Base-by-base conservation (phyloP, 2,888 invertebrate species). In the Acanthoscelides obtectus region DNA sequence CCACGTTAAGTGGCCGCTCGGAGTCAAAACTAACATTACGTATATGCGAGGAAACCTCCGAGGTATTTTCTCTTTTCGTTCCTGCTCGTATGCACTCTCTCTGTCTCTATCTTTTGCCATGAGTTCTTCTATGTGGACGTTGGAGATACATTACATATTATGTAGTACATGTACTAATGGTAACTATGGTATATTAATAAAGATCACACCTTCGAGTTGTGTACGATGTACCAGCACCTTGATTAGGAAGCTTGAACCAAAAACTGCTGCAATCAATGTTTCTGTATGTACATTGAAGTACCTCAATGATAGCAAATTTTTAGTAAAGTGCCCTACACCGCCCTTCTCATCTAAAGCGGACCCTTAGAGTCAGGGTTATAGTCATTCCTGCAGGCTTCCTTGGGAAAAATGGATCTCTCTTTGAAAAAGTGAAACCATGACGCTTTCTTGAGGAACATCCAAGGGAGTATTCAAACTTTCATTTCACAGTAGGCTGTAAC, bases 1-100 rank as follows among this genome's bases (percentile, higher is more conserved):
- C 86, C 96, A 98, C 89, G 93, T 98, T 88, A 91, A 96, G 89
- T 98, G 98, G 98, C 98, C 97, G 85, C 91, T 96, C 85, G 96
- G 96, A 86, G 93, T 95, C 87, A 94, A 94, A 90, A 95, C 95
- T 87, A 97, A 97, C 89, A 94, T 96, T 87, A 96, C 96, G 82
- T 94, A 92, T 91, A 90, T 92, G n/a, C 88, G 95, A 96, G 90
- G 95, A 95, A 83, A 95, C 95, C 85, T 91, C 94, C 87, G 95
- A 96, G 94, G 96, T 96, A 84, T 84, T 83, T 80, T 73, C 73
- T 71, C 71, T 71, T 22, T 67, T 67, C 20, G 20, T 21, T 21
- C 22, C n/a, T 22, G 22, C 17, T n/a, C n/a, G n/a, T n/a, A n/a
- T n/a, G n/a, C n/a, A n/a, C n/a, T n/a, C n/a, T 20, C 22, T 67